These are phyloP conservation scores for Metacarcinus magister DNA, from an alignment of 2,888 invertebrate genomes.

Conservation along the genomic window DNA sequence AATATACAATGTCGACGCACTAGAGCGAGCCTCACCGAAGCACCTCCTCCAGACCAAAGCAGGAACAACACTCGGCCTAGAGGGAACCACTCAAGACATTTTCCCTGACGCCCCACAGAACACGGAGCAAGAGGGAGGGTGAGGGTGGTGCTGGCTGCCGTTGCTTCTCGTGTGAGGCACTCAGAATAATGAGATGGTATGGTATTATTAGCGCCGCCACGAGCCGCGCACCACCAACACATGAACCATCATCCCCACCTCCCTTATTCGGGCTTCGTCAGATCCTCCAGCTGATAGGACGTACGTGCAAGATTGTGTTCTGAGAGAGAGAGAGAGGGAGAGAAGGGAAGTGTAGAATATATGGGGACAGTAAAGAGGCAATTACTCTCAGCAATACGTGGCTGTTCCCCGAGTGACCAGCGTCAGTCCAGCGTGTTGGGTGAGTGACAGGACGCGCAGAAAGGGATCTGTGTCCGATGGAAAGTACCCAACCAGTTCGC, in stretches of 20 bases:
- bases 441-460: neutral
- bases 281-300: neutral
- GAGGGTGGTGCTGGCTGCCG: neutral
- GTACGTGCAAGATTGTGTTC: conserved; percentile 38
- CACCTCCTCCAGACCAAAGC: neutral
- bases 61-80: neutral
- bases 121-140: neutral
- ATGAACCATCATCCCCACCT: neutral
- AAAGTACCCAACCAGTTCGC: neutral
- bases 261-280: conserved; percentile 6
- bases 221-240: neutral
- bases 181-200: neutral
- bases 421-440: neutral
- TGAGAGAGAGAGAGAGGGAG: neutral
- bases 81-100: neutral
- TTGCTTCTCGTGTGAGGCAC: neutral
- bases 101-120: neutral
- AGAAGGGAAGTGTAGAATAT: neutral
- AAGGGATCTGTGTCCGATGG: neutral
- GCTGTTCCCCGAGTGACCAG: neutral
- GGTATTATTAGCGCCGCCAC: conserved; percentile 29
- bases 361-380: conserved; percentile 29
- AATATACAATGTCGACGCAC: neutral
- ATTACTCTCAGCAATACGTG: neutral
- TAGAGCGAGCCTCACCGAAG: neutral